Evolutionary conservation across 2,113 vertebrate genomes (phyloP), one percentile per base, ranked within the genome.

Genomic region (Rhineura floridana): DNA sequence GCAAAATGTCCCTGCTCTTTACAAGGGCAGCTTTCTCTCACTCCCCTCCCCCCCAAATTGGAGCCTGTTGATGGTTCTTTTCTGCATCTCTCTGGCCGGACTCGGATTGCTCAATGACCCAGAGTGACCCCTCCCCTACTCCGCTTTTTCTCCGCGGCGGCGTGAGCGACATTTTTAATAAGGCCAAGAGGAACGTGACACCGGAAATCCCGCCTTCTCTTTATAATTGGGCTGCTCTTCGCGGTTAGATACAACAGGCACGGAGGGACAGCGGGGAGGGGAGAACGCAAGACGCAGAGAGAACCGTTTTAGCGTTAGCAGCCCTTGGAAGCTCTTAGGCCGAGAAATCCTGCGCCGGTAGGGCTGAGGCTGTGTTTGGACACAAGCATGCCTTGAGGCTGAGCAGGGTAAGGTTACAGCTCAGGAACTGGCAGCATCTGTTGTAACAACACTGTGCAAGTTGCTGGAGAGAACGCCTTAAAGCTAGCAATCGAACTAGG

Each of bases 191-290:
- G 86, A 93, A 95, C 94, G 94, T 95, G 94, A 95, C 89, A 17
- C 92, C 92, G 93, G 95, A 94, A 93, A 94, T 94, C 93, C 95
- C 88, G 91, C 90, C 92, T 46, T 28, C 21, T 33, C 50, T 28
- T 81, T 19, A 6, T 30, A 11, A n/a, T 42, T 55, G 4, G 50
- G 55, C 85, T 91, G 87, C 83, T 55, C 0, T 63, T 3, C 1
- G 42, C 79, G 3, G 84, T 28, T 44, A 28, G 44, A 46, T 28
- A 11, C 70, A 21, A 39, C 15, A 19, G 36, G 73, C 2, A 6
- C 73, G 30, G n/a, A 30, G 70, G 13, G 36, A 10, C 33, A 30
- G 17, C 1, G n/a, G 3, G 10, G 0, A 3, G 12, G 59, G 11
- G 11, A 5, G 19, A 8, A 5, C 52, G 65, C 33, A 46, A 62